A percentile compares a stretch with the other conserved stretches of the same genome.
These are phyloP conservation scores for Phymastichus coffea DNA, from an alignment of 1,140 invertebrate genomes.

Conservation along the genomic window DNA sequence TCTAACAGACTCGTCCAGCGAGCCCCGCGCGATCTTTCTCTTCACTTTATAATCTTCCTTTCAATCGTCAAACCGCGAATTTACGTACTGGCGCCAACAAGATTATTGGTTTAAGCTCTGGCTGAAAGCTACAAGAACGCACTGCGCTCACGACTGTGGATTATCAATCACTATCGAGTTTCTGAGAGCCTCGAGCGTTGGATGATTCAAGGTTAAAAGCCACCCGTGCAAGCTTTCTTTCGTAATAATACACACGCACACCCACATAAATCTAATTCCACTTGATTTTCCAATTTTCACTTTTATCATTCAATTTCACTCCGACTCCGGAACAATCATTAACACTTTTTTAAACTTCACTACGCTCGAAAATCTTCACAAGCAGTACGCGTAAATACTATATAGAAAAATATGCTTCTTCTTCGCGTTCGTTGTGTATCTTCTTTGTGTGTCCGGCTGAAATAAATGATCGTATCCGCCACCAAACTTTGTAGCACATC, in stretches of 20 bases:
- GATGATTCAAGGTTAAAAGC: too few relatives aligned
- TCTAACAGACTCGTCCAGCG: neutral
- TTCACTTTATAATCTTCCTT: neutral
- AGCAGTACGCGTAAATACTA: too few relatives aligned
- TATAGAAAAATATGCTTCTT: too few relatives aligned
- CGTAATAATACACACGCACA: neutral
- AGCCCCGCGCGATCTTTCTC: neutral
- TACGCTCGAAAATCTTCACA: too few relatives aligned
- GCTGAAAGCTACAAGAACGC: too few relatives aligned
- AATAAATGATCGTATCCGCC: too few relatives aligned
- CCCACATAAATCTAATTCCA: neutral
- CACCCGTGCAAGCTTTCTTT: neutral
- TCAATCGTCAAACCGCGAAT: neutral
- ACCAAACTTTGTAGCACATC: too few relatives aligned
- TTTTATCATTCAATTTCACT: too few relatives aligned
- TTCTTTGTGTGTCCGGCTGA: too few relatives aligned
- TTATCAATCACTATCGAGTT: conserved; percentile 1
- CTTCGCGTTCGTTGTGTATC: too few relatives aligned
- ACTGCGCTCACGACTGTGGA: neutral
- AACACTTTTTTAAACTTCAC: too few relatives aligned
- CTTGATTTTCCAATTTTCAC: neutral
- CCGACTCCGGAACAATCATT: too few relatives aligned
- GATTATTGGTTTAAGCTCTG: neutral
- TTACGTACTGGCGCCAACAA: neutral
- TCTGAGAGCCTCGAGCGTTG: neutral